Conservation (phyloP, 2,797 vertebrate species). For the Cygnus olor region DNA sequence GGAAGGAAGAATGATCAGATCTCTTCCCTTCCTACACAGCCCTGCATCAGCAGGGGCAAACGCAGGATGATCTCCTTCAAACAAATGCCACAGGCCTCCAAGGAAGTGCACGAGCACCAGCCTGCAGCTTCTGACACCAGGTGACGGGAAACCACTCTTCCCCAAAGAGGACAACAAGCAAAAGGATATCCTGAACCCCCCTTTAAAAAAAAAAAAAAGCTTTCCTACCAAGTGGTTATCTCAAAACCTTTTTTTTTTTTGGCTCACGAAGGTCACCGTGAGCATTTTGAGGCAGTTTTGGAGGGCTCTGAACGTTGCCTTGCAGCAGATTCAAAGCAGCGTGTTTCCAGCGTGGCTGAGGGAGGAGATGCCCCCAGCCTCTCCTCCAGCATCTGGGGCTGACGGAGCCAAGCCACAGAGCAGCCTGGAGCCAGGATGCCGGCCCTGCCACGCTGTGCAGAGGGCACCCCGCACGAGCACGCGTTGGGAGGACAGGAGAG, state of each 20-base stretch:
- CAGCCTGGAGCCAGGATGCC: not conserved
- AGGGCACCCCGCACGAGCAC: rapidly evolving
- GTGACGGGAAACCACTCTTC: not conserved
- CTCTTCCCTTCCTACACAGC: not conserved
- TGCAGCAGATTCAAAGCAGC: not conserved
- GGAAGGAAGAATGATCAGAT: rapidly evolving
- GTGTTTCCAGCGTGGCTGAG: not conserved
- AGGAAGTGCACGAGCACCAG: not conserved
- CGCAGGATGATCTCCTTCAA: not conserved
- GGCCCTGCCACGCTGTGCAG: not conserved
- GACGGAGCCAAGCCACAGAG: not conserved
- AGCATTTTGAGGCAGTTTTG: not conserved
- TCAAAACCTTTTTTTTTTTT: not conserved
- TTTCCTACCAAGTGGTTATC: not conserved
- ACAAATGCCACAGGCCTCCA: rapidly evolving
- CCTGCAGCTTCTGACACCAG: not conserved
- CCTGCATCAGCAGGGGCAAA: not conserved
- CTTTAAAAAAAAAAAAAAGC: too few relatives aligned
- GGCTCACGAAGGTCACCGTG: not conserved
- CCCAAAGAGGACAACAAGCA: not conserved
- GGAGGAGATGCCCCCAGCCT: not conserved
- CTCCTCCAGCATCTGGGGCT: not conserved
- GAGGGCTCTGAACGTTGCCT: not conserved
- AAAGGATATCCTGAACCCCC: not conserved
- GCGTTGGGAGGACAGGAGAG: not conserved